Evolutionary conservation across 2,797 vertebrate species (phyloP).

Genomic region (Parauchenoglanis ngamensis): DNA sequence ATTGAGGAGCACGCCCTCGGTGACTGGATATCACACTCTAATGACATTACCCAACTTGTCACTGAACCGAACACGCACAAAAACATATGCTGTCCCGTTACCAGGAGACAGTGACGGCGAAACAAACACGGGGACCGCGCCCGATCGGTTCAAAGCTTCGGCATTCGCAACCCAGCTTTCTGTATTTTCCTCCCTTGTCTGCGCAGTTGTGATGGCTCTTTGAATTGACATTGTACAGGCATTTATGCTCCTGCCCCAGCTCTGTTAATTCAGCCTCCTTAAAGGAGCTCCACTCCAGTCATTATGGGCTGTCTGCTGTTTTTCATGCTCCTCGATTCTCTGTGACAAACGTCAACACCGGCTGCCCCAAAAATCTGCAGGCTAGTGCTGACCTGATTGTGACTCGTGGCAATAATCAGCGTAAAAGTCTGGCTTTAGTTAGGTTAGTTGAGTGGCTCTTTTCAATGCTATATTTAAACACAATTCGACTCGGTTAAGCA

Average conservation of each 20-base stretch:
- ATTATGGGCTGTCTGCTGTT: not conserved
- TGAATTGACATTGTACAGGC: slow-evolving; percentile 11
- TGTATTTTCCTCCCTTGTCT: not conserved
- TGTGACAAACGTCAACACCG: slow-evolving; percentile 12
- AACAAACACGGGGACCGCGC: slow-evolving; percentile 17
- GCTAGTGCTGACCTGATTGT: not conserved
- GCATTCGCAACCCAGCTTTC: not conserved
- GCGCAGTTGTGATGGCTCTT: not conserved
- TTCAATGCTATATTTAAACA: slow-evolving; percentile 8
- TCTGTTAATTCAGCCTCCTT: slow-evolving; percentile 18
- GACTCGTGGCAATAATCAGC: slow-evolving; percentile 1
- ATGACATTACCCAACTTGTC: slow-evolving; percentile 25
- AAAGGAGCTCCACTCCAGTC: not conserved
- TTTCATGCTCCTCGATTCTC: slow-evolving; percentile 17
- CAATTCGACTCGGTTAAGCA: not conserved
- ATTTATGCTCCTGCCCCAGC: not conserved
- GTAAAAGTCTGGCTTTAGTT: slow-evolving; percentile 20
- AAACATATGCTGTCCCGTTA: slow-evolving; percentile 19
- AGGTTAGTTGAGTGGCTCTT: slow-evolving; percentile 1
- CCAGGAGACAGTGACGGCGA: slow-evolving; percentile 8
- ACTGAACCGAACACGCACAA: not conserved
- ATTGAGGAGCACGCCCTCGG: not conserved
- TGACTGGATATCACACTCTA: slow-evolving; percentile 12
- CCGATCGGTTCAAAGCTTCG: slow-evolving; percentile 21
- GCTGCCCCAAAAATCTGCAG: not conserved